Conservation (phyloP, 2,797 vertebrate genomes). For the Caiman crocodilus region DNA sequence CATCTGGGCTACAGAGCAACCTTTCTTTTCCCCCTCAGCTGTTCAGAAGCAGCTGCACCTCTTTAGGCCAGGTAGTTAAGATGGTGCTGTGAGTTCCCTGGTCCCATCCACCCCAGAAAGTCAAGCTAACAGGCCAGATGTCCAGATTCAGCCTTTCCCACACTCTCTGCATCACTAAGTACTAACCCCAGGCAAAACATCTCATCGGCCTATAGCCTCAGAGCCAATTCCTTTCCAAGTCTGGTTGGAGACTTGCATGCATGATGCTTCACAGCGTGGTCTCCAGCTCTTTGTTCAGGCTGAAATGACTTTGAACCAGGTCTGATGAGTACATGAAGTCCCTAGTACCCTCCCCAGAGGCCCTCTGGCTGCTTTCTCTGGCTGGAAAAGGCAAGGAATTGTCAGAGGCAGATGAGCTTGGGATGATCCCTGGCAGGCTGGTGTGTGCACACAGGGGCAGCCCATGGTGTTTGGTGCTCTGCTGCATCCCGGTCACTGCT, state of each 20-base stretch:
- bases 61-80: rapidly evolving
- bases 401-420: neutral
- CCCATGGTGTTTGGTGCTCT: slow-evolving; percentile 82
- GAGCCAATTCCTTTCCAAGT: neutral
- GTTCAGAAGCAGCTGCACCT: rapidly evolving
- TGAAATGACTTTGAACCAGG: neutral
- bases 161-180: neutral
- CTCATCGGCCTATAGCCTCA: rapidly evolving
- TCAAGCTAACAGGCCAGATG: neutral
- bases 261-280: slow-evolving; percentile 38
- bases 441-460: slow-evolving; percentile 82
- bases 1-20: no score
- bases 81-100: rapidly evolving
- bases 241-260: rapidly evolving
- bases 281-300: slow-evolving; percentile 51
- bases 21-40: neutral
- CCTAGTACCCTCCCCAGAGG: rapidly evolving
- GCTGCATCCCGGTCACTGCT: slow-evolving; percentile 82
- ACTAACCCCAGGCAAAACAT: rapidly evolving
- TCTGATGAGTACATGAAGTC: neutral
- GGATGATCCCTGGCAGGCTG: slow-evolving; percentile 84
- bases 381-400: neutral
- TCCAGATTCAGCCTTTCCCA: rapidly evolving
- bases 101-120: neutral
- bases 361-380: slow-evolving; percentile 8